Evolutionary conservation across 1,140 invertebrate species (phyloP).

Genomic region (Vanessa atalanta): DNA sequence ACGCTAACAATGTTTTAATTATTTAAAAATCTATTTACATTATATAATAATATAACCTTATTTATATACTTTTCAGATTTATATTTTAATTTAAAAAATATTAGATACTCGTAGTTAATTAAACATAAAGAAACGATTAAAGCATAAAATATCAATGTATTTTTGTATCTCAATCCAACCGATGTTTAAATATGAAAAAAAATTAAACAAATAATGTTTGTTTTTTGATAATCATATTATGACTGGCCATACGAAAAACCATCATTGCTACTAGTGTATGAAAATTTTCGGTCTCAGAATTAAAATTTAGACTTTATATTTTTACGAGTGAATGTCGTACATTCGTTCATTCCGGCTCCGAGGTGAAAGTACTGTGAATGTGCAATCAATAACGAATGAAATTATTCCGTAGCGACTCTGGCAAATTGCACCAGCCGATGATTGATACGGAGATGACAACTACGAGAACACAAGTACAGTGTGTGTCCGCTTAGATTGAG

Average conservation of each 20-base stretch:
- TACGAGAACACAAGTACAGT: background rate
- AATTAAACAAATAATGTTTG: conserved; percentile 48
- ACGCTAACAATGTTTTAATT: too few relatives aligned
- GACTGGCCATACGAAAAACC: conserved; percentile 39
- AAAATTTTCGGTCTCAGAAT: conserved; percentile 39
- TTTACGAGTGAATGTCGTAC: background rate
- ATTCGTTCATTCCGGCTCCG: background rate
- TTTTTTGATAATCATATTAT: conserved; percentile 64
- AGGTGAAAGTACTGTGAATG: background rate
- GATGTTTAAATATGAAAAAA: background rate
- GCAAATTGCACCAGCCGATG: background rate
- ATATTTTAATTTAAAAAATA: too few relatives aligned
- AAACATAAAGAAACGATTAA: background rate
- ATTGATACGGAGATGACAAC: background rate
- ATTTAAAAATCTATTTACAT: too few relatives aligned
- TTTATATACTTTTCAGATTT: too few relatives aligned
- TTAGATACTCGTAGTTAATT: too few relatives aligned
- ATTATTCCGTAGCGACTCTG: background rate
- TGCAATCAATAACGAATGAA: background rate
- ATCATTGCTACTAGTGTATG: conserved; percentile 53
- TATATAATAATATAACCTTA: too few relatives aligned
- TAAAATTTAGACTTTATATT: background rate
- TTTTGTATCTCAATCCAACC: conserved; percentile 18
- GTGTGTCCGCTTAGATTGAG: too few relatives aligned
- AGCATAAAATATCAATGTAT: background rate